phyloP scores from a whole-genome alignment of 1,140 invertebrate genomes.

The Bombus ignitus region DNA sequence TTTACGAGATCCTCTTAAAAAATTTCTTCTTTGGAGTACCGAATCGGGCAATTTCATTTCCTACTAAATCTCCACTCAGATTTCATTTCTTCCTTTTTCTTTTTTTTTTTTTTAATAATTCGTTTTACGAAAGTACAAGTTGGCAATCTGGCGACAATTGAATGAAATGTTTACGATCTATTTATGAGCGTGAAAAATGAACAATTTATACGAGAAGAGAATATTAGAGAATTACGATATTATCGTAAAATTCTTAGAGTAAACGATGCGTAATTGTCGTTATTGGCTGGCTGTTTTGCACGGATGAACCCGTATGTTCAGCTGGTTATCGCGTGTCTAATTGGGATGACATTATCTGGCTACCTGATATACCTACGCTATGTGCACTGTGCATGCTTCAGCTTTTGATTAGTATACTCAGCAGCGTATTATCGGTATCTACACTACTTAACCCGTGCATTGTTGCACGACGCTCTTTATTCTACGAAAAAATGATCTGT shows the following conservation, averaged over 20 bases:
- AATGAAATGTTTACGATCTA: no score
- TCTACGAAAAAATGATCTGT: neutral
- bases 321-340: slow-evolving; percentile 7
- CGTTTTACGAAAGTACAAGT: no score
- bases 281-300: neutral
- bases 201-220: no score
- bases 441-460: neutral
- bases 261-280: neutral
- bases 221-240: no score
- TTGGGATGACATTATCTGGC: slow-evolving; percentile 19
- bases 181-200: no score
- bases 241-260: neutral
- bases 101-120: no score
- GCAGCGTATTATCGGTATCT: neutral
- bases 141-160: no score
- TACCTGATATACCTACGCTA: neutral
- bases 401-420: slow-evolving; percentile 23
- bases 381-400: neutral
- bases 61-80: no score
- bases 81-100: no score
- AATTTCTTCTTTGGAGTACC: no score
- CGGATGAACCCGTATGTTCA: neutral
- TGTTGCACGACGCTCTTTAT: neutral
- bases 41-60: no score
- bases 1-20: no score